Evolutionary conservation across 2,113 vertebrate species (phyloP), one percentile per base, ranked within the genome.

Genomic region (Lucifuga dentata): DNA sequence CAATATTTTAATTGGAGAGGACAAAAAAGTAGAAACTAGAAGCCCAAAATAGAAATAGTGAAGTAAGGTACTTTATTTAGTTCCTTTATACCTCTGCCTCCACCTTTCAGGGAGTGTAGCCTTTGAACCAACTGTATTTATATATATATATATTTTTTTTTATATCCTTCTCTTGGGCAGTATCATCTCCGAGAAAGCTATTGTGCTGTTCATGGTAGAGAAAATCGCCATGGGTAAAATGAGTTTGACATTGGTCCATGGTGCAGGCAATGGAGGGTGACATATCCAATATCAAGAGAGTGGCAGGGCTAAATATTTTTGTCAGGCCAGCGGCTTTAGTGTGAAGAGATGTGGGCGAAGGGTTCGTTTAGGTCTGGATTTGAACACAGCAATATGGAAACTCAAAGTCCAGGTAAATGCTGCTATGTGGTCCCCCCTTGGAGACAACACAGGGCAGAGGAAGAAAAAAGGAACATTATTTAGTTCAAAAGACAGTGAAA

Each of bases 291-390:
- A 91, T 84, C 44, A 13, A 46, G 51, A 88, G 81, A 79, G 60
- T 88, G 88, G 72, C 85, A 86, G 78, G 61, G 78, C 83, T 90
- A 90, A 87, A 89, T 80, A 88, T 87, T 89, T 85, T 81, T 86
- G 83, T 89, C 81, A 87, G 80, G 80, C 77, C 63, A 72, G 49
- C 38, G 64, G 79, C 82, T 72, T 78, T 79, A 59, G 60, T 76
- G 53, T 38, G 50, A 57, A 68, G 58, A 73, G 51, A 80, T 76
- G 81, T 76, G 83, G 67, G 81, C 87, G 73, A 89, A 81, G 51
- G 73, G 84, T 89, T 80, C 52, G 86, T 90, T 91, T 86, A 73
- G 78, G 52, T 83, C 50, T 13, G 68, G 69, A 63, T 88, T 83
- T 69, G 66, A 85, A 69, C 82, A 61, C 41, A 12, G 23, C 46